A percentile compares a stretch with the other conserved stretches of the same genome.
Evolutionary conservation across 2,888 invertebrate species (phyloP).

Genomic region (Bruchidius siliquastri): DNA sequence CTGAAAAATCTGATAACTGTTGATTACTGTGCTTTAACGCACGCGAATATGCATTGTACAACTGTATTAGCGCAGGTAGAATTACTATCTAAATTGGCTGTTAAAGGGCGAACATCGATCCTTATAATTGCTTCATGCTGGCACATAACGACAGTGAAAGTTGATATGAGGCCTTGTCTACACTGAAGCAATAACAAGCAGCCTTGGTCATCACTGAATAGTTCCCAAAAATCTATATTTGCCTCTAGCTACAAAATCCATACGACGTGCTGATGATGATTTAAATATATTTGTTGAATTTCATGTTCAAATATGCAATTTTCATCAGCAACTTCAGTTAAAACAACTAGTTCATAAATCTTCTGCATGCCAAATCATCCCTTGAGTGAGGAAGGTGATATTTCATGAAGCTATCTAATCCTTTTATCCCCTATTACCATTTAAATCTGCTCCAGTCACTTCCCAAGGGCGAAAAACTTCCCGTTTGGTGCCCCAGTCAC

Average conservation of each 20-base stretch:
- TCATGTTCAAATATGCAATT: too few species aligned
- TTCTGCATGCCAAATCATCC: not conserved
- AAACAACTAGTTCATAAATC: not conserved
- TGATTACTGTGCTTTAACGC: slow-evolving; percentile 16
- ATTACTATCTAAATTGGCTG: slow-evolving; percentile 17
- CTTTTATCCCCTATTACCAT: not conserved
- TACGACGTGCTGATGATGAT: too few species aligned
- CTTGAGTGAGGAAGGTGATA: not conserved
- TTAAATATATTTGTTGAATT: too few species aligned
- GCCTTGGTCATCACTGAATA: not conserved
- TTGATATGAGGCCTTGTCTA: not conserved
- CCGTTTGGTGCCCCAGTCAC: slow-evolving; percentile 30
- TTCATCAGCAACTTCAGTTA: too few species aligned
- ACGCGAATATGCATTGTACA: slow-evolving; percentile 23
- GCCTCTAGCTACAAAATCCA: too few species aligned
- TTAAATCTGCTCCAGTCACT: not conserved
- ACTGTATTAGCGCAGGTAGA: slow-evolving; percentile 17
- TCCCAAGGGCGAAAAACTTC: not conserved
- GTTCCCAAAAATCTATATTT: too few species aligned
- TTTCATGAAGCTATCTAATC: not conserved
- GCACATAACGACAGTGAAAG: not conserved
- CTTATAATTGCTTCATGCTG: not conserved
- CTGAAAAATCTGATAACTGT: slow-evolving; percentile 29
- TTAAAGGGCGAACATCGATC: slow-evolving; percentile 3
- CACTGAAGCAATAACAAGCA: not conserved